Evolutionary conservation across 2,888 invertebrate genomes (phyloP).

Genomic region (Platycheirus rosarum): DNA sequence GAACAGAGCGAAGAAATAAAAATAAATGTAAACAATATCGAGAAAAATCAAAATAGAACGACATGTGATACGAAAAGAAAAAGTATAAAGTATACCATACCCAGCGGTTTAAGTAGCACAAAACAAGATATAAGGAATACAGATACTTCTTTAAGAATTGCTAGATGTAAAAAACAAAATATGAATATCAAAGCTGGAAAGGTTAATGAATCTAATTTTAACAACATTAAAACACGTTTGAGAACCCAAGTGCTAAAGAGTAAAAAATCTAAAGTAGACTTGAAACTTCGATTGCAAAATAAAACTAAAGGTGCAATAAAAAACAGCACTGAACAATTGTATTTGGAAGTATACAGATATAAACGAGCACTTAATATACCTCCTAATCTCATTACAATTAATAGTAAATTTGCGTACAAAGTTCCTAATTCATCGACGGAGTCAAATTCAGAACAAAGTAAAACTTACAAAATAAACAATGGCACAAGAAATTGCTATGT

Average conservation of each 20-base stretch:
- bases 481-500: background rate
- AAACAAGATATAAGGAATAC: background rate
- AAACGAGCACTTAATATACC: constrained; percentile 93
- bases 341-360: constrained; percentile 89
- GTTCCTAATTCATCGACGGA: constrained; percentile 91
- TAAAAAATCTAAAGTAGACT: constrained; percentile 77
- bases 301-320: constrained; percentile 82
- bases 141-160: background rate
- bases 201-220: constrained; percentile 11
- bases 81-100: background rate
- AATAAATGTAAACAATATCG: background rate
- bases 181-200: constrained; percentile 68
- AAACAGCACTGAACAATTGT: constrained; percentile 84
- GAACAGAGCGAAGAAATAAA: constrained; percentile 4
- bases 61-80: background rate
- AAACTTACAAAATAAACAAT: constrained; percentile 2
- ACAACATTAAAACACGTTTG: constrained; percentile 44
- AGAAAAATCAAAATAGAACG: constrained; percentile 1
- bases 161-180: constrained; percentile 16
- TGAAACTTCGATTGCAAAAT: constrained; percentile 78
- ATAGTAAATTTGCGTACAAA: constrained; percentile 87
- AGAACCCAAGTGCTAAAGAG: constrained; percentile 75
- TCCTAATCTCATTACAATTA: constrained; percentile 90
- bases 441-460: constrained; percentile 84
- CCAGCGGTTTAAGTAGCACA: background rate